phyloP scores from a whole-genome alignment of 2,888 invertebrate genomes.

The Cataglyphis livida region DNA sequence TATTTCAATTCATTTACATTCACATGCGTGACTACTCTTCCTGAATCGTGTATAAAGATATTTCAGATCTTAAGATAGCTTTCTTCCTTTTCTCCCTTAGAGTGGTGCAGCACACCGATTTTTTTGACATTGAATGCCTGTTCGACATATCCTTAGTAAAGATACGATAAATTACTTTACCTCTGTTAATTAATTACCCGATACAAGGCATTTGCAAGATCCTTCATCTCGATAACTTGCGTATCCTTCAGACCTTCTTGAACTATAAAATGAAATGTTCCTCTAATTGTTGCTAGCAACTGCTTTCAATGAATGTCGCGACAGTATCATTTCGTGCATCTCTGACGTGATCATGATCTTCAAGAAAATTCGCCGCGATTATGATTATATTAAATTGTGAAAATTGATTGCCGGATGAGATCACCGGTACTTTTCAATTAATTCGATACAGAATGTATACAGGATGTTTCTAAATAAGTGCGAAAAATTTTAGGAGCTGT shows the following conservation, averaged over 20 bases:
- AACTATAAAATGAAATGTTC: conserved; percentile 17
- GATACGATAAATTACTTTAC: conserved; percentile 39
- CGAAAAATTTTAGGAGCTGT: too few species aligned
- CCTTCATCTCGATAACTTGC: conserved; percentile 22
- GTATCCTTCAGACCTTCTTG: conserved; percentile 18
- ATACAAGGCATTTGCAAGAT: conserved; percentile 20
- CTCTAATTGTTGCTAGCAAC: background rate
- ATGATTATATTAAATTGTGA: conserved; percentile 69
- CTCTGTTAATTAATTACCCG: background rate
- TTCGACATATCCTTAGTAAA: background rate
- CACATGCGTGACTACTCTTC: conserved; percentile 14
- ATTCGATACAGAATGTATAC: conserved; percentile 42
- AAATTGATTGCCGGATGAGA: conserved; percentile 66
- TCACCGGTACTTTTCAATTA: conserved; percentile 65
- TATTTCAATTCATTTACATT: conserved; percentile 38
- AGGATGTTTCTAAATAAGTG: too few species aligned
- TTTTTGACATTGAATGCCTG: conserved; percentile 33
- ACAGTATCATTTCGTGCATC: background rate
- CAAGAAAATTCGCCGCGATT: conserved; percentile 7
- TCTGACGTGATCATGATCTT: background rate
- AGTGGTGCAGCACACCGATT: background rate
- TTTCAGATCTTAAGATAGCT: conserved; percentile 3
- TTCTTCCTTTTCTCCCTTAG: background rate
- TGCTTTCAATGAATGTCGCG: conserved; percentile 21
- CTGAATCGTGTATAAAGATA: conserved; percentile 29